phyloP scores from a whole-genome alignment of 1,140 invertebrate species.

The Zeugodacus cucurbitae region DNA sequence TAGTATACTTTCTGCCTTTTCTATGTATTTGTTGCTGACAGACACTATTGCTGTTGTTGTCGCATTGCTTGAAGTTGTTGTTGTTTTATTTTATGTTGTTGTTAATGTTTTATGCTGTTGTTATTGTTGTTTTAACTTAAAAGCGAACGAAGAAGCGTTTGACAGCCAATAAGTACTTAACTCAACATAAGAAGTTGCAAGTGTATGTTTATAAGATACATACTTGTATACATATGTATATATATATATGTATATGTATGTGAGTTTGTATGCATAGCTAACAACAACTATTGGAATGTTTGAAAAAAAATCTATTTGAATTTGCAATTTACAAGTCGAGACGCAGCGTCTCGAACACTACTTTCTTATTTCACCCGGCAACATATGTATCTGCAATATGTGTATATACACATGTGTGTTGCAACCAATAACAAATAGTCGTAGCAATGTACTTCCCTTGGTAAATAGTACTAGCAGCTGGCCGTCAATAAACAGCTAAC shows the following conservation, averaged over 20 bases:
- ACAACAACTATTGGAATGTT: neutral
- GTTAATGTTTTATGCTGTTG: too few species aligned
- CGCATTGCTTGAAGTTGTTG: neutral
- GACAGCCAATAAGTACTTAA: neutral
- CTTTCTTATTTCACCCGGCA: conserved; percentile 19
- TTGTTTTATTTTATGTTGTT: neutral
- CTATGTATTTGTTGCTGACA: neutral
- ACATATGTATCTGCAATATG: neutral
- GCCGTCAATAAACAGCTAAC: neutral
- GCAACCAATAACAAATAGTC: conserved; percentile 2
- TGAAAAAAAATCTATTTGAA: conserved; percentile 23
- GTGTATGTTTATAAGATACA: too few species aligned
- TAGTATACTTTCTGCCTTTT: neutral
- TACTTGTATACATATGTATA: neutral
- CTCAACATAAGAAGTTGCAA: neutral
- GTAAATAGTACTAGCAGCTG: neutral
- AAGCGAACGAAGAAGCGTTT: neutral
- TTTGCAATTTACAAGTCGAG: conserved; percentile 4
- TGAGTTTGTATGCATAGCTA: neutral
- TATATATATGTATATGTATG: neutral
- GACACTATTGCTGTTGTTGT: neutral
- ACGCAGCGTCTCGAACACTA: neutral
- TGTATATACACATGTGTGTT: neutral
- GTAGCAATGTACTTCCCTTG: neutral
- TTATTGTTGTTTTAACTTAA: neutral